phyloP scores from a whole-genome alignment of 2,888 invertebrate genomes.

The Temnothorax ravouxi region DNA sequence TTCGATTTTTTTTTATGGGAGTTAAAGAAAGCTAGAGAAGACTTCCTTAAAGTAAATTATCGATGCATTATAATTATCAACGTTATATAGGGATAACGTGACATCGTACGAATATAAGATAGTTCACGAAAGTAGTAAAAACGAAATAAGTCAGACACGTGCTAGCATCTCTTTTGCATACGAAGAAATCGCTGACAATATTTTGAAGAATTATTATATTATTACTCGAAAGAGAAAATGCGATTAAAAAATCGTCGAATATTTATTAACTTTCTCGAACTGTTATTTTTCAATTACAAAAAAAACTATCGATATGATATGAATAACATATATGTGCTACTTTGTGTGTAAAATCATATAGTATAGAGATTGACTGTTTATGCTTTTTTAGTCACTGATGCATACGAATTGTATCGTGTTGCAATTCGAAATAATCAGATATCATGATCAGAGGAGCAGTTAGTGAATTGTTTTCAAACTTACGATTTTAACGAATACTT shows the following conservation, averaged over 20 bases:
- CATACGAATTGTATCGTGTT: too few species aligned
- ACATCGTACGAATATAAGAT: neutral
- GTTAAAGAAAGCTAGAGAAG: neutral
- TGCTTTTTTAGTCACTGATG: neutral
- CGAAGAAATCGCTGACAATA: neutral
- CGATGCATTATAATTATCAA: neutral
- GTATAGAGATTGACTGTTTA: neutral
- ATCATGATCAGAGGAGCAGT: neutral
- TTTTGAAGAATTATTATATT: neutral
- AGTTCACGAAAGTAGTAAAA: neutral
- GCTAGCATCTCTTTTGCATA: neutral
- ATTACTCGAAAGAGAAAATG: neutral
- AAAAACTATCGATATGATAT: too few species aligned
- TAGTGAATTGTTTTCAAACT: slow-evolving; percentile 72
- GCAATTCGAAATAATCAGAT: neutral
- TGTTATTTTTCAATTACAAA: neutral
- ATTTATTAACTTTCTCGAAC: neutral
- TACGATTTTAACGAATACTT: slow-evolving; percentile 91
- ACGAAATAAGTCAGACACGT: neutral
- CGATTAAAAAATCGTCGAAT: neutral
- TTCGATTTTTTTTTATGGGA: neutral
- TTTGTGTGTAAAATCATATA: neutral
- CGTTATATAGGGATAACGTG: neutral
- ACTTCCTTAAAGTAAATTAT: neutral
- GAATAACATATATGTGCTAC: too few species aligned